Conservation (phyloP, 2,113 vertebrate species). For the Myiozetetes cayanensis region DNA sequence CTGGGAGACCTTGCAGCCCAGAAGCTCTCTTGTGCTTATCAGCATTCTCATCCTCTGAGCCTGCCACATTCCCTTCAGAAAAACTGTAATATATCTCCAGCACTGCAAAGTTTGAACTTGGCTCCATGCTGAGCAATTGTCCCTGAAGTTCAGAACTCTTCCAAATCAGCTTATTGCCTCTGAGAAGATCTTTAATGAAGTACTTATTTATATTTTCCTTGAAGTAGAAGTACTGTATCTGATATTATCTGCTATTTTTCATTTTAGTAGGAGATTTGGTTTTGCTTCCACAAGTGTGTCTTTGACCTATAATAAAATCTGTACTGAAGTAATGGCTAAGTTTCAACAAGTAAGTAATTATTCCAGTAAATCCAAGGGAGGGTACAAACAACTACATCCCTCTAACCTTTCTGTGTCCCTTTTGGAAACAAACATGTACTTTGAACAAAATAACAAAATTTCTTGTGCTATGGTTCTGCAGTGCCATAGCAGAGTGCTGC, state of each 20-base stretch:
- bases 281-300: not conserved
- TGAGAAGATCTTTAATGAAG: not conserved
- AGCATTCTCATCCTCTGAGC: not conserved
- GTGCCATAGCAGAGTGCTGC: not conserved
- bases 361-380: conserved; percentile 3
- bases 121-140: not conserved
- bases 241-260: conserved; percentile 33
- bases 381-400: not conserved
- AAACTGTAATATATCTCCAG: not conserved
- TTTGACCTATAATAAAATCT: conserved; percentile 46
- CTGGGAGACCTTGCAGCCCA: not conserved
- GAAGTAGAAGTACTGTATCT: not conserved
- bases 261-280: not conserved
- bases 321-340: conserved; percentile 1
- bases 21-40: not conserved
- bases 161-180: not conserved
- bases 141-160: not conserved
- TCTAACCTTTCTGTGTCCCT: not conserved
- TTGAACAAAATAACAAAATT: not conserved
- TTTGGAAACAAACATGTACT: not conserved
- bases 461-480: not conserved
- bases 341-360: not conserved
- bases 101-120: not conserved
- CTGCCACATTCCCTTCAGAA: not conserved
- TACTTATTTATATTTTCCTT: conserved; percentile 3